phyloP scores from a whole-genome alignment of 1,140 invertebrate genomes.

The Himalopsyche phryganea region DNA sequence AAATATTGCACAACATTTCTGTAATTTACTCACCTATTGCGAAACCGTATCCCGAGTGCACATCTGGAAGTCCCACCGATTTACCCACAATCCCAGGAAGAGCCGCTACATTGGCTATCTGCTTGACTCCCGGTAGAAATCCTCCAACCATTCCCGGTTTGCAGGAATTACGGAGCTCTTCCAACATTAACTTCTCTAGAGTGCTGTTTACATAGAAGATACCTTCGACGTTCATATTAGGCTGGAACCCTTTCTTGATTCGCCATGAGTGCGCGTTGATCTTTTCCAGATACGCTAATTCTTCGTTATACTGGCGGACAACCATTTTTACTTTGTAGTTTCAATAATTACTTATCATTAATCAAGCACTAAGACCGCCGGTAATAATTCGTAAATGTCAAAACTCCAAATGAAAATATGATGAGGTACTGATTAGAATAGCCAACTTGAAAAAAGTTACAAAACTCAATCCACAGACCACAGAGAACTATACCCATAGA shows the following conservation, averaged over 20 bases:
- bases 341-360: too few relatives aligned
- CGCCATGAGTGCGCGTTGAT: slow-evolving; percentile 81
- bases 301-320: slow-evolving; percentile 90
- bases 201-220: slow-evolving; percentile 95
- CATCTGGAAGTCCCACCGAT: slow-evolving; percentile 93
- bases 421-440: too few relatives aligned
- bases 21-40: slow-evolving; percentile 78
- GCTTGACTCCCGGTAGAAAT: slow-evolving; percentile 97
- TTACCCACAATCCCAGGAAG: slow-evolving; percentile 93
- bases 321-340: slow-evolving; percentile 63
- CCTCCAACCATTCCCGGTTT: slow-evolving; percentile 86
- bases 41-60: slow-evolving; percentile 99
- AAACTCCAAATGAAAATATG: too few relatives aligned
- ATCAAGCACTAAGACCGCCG: too few relatives aligned
- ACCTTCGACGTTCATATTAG: slow-evolving; percentile 99
- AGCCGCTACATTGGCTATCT: slow-evolving; percentile 99
- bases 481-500: too few relatives aligned
- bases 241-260: slow-evolving; percentile 98
- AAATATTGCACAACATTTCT: too few relatives aligned
- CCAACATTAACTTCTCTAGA: slow-evolving; percentile 95
- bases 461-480: too few relatives aligned
- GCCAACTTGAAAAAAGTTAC: too few relatives aligned
- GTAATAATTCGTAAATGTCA: too few relatives aligned
- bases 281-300: slow-evolving; percentile 90
- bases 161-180: slow-evolving; percentile 90